Evolutionary conservation across 2,113 vertebrate species (phyloP), one percentile per base, ranked within the genome.

Genomic region (Bos indicus): DNA sequence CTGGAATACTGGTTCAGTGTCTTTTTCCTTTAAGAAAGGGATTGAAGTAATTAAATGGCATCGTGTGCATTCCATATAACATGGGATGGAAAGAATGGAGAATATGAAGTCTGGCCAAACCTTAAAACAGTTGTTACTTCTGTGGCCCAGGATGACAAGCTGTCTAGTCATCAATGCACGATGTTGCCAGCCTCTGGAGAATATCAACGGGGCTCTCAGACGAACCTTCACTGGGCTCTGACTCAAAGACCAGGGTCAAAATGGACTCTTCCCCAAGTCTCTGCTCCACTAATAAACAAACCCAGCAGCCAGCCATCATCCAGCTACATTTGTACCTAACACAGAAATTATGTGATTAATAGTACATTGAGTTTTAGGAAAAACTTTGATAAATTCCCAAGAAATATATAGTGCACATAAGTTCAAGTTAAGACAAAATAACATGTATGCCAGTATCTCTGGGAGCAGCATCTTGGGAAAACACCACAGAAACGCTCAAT

Each of bases 21-120:
- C 60, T 88, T 97, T 97, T 57, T 97, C 91, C 86, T 88, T 97
- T 56, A 83, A 95, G 92, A 80, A 5, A 62, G 33, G 87, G 88
- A 36, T 3, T 88, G 87, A 87, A 98, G 96, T 1, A 40, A 96
- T 88, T 97, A 93, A 90, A 78, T 33, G 83, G 96, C 91, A 95
- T 92, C 86, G 62, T 78, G 87, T 80, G 94, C 90, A 96, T 95
- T 96, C 90, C 95, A 77, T 78, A 96, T 52, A 90, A 92, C 97
- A 96, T 71, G 81, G 36, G 85, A 59, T 96, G 97, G 98, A 97
- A 98, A 97, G 95, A 98, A 96, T 95, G 93, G 95, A 88, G 93
- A 93, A 56, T 48, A n/a, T 92, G 94, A 97, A 94, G 97, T 93
- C 80, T 97, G 97, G 98, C 98, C 98, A 98, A 98, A 96, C 97